These are phyloP conservation scores for Ibidorhyncha struthersii DNA, from an alignment of 2,113 vertebrate species.

Conservation along the genomic window DNA sequence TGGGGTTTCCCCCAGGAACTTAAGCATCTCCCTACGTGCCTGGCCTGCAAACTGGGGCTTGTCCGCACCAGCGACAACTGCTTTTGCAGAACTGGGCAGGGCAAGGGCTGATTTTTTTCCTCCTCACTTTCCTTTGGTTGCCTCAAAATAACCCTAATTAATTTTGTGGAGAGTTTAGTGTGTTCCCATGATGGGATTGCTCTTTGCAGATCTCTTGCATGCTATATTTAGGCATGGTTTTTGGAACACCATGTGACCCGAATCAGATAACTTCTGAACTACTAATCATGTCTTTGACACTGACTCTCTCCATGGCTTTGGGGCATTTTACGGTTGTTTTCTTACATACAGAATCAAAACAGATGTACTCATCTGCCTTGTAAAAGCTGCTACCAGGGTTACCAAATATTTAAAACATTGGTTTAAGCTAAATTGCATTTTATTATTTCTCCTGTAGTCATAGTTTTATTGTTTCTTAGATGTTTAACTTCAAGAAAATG, in stretches of 20 bases:
- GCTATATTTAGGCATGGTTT: conserved; percentile 65
- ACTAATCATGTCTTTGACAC: conserved; percentile 50
- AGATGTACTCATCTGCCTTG: not conserved
- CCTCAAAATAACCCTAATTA: conserved; percentile 51
- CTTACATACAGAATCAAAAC: not conserved
- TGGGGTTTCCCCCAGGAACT: not conserved
- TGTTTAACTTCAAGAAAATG: not conserved
- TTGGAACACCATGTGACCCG: conserved; percentile 65
- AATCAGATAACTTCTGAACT: conserved; percentile 67
- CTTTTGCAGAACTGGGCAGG: not conserved
- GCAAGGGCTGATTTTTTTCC: not conserved
- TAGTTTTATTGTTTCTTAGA: not conserved
- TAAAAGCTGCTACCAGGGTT: not conserved
- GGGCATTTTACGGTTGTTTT: conserved; percentile 36
- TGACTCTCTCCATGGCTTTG: not conserved
- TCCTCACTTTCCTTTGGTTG: not conserved
- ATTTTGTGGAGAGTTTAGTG: conserved; percentile 37
- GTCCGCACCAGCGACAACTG: not conserved
- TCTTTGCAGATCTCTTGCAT: conserved; percentile 37
- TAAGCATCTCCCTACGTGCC: not conserved
- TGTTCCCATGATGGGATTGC: conserved; percentile 39
- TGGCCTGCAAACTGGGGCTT: not conserved
- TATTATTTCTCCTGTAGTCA: not conserved
- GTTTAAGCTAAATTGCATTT: not conserved
- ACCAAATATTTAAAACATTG: not conserved